Evolutionary conservation across 2,888 invertebrate species (phyloP), one percentile per base, ranked within the genome.

Genomic region (Thecocarcelia acutangulata): DNA sequence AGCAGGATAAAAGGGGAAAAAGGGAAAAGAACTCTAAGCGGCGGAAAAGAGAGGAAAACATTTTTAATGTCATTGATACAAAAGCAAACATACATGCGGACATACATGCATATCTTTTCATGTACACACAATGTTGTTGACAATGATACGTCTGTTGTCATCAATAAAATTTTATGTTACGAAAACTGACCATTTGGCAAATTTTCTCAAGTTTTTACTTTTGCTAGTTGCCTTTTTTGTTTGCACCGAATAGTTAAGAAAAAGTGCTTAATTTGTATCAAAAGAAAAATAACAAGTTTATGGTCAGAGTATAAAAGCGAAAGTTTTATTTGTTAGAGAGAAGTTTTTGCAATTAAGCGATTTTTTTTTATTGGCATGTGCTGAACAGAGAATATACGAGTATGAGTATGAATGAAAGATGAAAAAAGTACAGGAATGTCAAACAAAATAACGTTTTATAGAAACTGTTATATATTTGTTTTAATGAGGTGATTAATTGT

Each of bases 331-430:
- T 50, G 12, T 66, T 66, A 13, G 50, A 19, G 50, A 19, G 52
- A n/a, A 76, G 66, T 72, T 75, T 75, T 63, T 61, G 77, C 81
- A 77, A 77, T 77, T 82, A 82, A 77, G 63, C 59, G 63, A 64
- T 8, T 70, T 58, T 78, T n/a, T 54, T 52, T 78, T 52, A 33
- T 54, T 54, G 24, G 5, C 33, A 8, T 15, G 8, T 28, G 28
- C 28, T 46, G 33, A 33, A 33, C 33, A 8, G 1, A 9, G 33
- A 5, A 24, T 5, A n/a, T n/a, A n/a, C n/a, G n/a, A n/a, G n/a
- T n/a, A n/a, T n/a, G n/a, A n/a, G n/a, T n/a, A n/a, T n/a, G n/a
- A n/a, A n/a, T n/a, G n/a, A n/a, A n/a, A n/a, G n/a, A n/a, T n/a
- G n/a, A n/a, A 5, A 24, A 24, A 24, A 2, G 24, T 24, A 24